phyloP scores from a whole-genome alignment of 2,888 invertebrate genomes.

The Ochropleura leucogaster region DNA sequence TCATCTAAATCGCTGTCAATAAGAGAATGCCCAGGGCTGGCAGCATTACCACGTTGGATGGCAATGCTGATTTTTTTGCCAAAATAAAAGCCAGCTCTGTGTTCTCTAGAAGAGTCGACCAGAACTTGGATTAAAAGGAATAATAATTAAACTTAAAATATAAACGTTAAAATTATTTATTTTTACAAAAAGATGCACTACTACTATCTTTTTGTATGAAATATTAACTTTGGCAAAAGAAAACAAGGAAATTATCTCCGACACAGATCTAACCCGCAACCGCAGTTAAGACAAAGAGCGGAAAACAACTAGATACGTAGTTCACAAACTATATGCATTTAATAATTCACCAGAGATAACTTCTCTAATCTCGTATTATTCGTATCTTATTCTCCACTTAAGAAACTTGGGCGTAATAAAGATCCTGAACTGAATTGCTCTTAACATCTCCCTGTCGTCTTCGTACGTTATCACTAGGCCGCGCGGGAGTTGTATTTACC shows the following conservation, averaged over 20 bases:
- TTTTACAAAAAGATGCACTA: too few relatives aligned
- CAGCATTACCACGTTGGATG: too few relatives aligned
- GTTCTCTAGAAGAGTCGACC: too few relatives aligned
- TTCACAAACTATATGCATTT: slow-evolving; percentile 71
- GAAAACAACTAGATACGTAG: slow-evolving; percentile 34
- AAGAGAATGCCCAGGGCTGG: too few relatives aligned
- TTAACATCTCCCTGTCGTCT: slow-evolving; percentile 71
- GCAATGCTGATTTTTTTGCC: too few relatives aligned
- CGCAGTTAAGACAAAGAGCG: slow-evolving; percentile 12
- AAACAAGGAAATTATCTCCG: slow-evolving; percentile 12
- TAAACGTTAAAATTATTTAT: too few relatives aligned
- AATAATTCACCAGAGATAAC: slow-evolving; percentile 75
- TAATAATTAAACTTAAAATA: too few relatives aligned
- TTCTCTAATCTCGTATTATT: slow-evolving; percentile 80
- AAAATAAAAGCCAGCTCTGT: too few relatives aligned
- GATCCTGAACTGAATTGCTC: slow-evolving; percentile 82
- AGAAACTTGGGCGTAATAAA: slow-evolving; percentile 83
- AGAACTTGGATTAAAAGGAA: too few relatives aligned
- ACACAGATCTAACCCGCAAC: background rate
- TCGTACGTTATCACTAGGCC: slow-evolving; percentile 82
- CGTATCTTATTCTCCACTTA: slow-evolving; percentile 78
- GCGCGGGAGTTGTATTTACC: slow-evolving; percentile 83
- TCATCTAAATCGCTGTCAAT: too few relatives aligned
- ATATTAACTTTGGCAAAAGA: background rate
- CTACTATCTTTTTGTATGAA: too few relatives aligned